phyloP scores from a whole-genome alignment of 1,140 invertebrate species.

The Euwallacea similis region DNA sequence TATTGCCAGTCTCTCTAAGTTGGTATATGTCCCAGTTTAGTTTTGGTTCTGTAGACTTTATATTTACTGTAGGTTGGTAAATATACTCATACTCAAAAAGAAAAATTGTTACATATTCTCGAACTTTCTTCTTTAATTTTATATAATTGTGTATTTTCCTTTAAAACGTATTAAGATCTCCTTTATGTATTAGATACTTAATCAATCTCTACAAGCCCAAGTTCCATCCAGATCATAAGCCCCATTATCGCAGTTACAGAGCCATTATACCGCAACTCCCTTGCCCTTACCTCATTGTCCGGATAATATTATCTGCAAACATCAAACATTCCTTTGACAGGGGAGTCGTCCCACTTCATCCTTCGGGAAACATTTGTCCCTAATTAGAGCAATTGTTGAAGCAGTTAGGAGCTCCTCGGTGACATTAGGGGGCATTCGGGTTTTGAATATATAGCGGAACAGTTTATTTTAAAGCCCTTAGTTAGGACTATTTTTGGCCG shows the following conservation, averaged over 20 bases:
- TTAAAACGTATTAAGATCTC: no score
- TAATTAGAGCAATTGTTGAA: slow-evolving; percentile 46
- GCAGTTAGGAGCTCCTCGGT: slow-evolving; percentile 27
- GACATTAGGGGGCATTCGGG: slow-evolving; percentile 40
- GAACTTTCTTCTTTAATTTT: no score
- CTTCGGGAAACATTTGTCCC: slow-evolving; percentile 44
- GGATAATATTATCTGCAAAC: slow-evolving; percentile 9
- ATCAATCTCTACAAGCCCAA: no score
- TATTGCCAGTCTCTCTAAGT: no score
- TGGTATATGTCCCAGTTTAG: no score
- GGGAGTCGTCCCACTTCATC: slow-evolving; percentile 18
- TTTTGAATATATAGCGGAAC: slow-evolving; percentile 28
- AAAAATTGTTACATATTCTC: no score
- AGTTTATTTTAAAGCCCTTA: slow-evolving; percentile 32
- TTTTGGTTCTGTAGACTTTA: no score
- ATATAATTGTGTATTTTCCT: no score
- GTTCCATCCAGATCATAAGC: no score
- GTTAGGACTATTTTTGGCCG: slow-evolving; percentile 15
- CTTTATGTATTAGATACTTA: no score
- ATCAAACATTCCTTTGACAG: slow-evolving; percentile 24
- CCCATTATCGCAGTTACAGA: not conserved
- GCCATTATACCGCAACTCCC: not conserved
- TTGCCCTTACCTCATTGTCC: not conserved
- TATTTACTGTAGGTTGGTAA: no score
- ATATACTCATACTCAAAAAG: no score